Conservation (phyloP, 2,113 vertebrate genomes). For the Halichoeres trimaculatus region DNA sequence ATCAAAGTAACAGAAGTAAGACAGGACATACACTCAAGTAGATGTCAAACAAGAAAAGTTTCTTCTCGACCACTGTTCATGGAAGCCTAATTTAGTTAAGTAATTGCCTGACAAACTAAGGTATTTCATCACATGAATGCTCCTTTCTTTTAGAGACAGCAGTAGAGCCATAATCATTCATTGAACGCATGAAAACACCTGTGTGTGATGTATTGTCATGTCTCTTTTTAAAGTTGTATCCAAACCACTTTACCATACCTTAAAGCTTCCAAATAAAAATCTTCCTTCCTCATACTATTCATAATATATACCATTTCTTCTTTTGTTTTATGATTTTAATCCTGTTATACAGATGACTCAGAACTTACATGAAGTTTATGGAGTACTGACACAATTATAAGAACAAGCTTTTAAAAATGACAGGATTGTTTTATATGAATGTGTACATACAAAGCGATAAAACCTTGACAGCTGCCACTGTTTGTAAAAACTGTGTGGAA, state of each 20-base stretch:
- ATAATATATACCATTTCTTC: no score
- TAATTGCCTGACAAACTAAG: not conserved
- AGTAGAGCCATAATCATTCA: not conserved
- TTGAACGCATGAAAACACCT: not conserved
- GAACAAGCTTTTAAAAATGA: no score
- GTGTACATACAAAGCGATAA: not conserved
- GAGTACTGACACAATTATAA: no score
- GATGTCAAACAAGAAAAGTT: not conserved
- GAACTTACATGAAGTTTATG: no score
- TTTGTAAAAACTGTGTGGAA: not conserved
- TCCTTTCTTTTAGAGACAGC: not conserved
- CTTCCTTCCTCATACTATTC: not conserved
- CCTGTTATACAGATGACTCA: no score
- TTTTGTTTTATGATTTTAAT: no score
- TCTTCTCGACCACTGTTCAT: not conserved
- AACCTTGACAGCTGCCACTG: not conserved
- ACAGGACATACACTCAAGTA: not conserved
- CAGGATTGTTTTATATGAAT: no score
- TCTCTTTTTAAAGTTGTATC: not conserved
- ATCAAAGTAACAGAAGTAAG: not conserved
- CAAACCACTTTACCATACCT: not conserved
- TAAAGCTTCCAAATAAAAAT: not conserved
- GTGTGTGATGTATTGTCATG: no score
- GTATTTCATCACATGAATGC: not conserved
- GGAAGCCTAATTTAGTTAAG: not conserved